Evolutionary conservation across 2,113 vertebrate species (phyloP), one percentile per base, ranked within the genome.

Genomic region (Leptosomus discolor): DNA sequence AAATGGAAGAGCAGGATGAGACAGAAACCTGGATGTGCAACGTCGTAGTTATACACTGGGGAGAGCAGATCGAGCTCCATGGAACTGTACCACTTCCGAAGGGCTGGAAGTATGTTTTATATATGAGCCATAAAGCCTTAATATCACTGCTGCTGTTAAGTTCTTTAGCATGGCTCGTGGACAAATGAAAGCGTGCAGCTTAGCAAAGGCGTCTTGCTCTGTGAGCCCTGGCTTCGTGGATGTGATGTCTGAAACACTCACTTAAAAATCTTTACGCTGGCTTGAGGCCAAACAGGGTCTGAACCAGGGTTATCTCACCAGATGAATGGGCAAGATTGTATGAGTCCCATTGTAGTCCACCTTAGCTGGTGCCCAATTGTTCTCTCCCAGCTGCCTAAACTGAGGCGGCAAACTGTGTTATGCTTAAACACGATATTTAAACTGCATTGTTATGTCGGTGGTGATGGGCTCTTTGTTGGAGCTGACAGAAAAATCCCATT

Each of bases 401-500:
- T 3, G 4, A 70, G 69, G 58, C 8, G 0, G 65, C 79, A 94
- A 95, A 79, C 69, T 46, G 79, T 67, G 81, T 89, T 96, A 92
- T 75, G 79, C 79, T 96, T 96, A 90, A 96, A 81, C 58, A 64
- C 0, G 1, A 87, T 94, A 91, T 94, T 95, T 92, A 94, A 96
- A 94, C 61, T 51, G 56, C 90, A 93, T 91, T 94, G 79, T 96
- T 93, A 87, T 91, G 85, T 94, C 0, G 0, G 56, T 63, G 54
- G 48, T 91, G 95, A 97, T 50, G 73, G 74, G 65, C 4, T 86
- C 73, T 97, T 97, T 97, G 76, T 96, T 84, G 54, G 67, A 95
- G 70, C 73, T 88, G 91, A 95, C 88, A 97, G 94, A 93, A 95
- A 94, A 91, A 87, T 94, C 75, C 82, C 46, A 86, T 96, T 97